Conservation (phyloP, 2,113 vertebrate species). For the Varanus salvator region DNA sequence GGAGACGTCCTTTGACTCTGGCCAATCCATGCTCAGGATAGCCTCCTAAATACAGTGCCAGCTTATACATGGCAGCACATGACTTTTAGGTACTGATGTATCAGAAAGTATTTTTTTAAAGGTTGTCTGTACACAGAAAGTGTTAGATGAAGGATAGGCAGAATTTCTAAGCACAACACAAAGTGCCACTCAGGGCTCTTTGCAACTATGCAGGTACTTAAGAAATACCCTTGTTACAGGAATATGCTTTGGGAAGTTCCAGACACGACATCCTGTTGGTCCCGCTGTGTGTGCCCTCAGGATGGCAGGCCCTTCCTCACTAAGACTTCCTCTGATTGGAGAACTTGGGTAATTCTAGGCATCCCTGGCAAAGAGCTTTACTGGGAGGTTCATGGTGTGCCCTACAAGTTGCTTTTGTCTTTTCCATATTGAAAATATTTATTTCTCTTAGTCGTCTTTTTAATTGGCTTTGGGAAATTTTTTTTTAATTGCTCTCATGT, state of each 20-base stretch:
- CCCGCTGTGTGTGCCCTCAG: conserved; percentile 1
- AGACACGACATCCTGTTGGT: conserved; percentile 12
- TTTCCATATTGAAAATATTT: conserved; percentile 13
- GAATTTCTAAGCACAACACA: not conserved
- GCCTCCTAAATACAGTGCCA: conserved; percentile 45
- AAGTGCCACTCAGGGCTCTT: conserved; percentile 60
- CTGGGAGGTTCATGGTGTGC: not conserved
- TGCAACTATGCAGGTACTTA: conserved; percentile 18
- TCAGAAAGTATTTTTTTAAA: conserved; percentile 41
- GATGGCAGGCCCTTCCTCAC: accelerated
- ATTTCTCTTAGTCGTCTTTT: conserved; percentile 37
- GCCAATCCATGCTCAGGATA: conserved; percentile 56
- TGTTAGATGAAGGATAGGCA: conserved; percentile 45
- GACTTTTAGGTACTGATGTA: conserved; percentile 44
- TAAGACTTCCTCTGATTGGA: not conserved
- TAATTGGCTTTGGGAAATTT: conserved; percentile 23
- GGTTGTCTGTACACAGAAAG: not conserved
- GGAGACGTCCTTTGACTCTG: conserved; percentile 46
- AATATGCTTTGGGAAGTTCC: conserved; percentile 43
- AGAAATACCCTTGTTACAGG: conserved; percentile 9
- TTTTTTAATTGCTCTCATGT: not conserved
- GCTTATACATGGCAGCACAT: conserved; percentile 14
- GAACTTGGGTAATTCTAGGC: conserved; percentile 33
- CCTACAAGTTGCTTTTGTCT: conserved; percentile 36
- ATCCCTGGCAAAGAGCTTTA: conserved; percentile 9